phyloP scores from a whole-genome alignment of 2,113 vertebrate species.

The Scomber scombrus region DNA sequence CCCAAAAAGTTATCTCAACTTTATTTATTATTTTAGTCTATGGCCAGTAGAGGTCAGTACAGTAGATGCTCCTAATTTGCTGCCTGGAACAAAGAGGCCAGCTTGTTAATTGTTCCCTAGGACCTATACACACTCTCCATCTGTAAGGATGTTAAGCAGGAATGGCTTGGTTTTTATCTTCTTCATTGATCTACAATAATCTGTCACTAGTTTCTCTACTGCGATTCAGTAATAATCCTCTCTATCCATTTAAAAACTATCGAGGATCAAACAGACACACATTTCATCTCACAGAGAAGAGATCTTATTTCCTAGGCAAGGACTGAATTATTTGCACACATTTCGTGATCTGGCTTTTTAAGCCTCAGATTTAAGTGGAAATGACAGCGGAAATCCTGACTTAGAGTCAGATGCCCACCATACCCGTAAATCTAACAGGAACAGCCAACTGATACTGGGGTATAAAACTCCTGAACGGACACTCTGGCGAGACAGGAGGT shows the following conservation, averaged over 20 bases:
- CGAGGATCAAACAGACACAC: neutral
- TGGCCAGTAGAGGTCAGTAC: slow-evolving; percentile 54
- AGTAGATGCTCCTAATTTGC: neutral
- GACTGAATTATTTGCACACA: slow-evolving; percentile 19
- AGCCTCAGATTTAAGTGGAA: slow-evolving; percentile 12
- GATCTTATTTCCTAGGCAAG: slow-evolving; percentile 15
- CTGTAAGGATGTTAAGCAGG: neutral
- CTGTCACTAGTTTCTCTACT: slow-evolving; percentile 10
- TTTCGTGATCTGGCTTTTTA: neutral
- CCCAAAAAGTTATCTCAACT: neutral
- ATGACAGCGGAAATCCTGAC: slow-evolving; percentile 43
- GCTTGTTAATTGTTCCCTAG: neutral
- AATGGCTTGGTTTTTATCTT: neutral
- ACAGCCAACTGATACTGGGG: neutral
- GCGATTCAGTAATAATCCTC: neutral
- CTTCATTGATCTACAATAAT: neutral
- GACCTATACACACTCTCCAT: neutral
- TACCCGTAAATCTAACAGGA: slow-evolving; percentile 27
- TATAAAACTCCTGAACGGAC: slow-evolving; percentile 38
- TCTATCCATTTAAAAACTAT: slow-evolving; percentile 20
- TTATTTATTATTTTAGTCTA: neutral
- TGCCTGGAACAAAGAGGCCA: neutral
- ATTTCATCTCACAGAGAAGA: slow-evolving; percentile 17
- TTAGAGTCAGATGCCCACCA: neutral
- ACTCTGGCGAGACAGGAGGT: slow-evolving; percentile 72